Evolutionary conservation across 1,140 invertebrate species (phyloP), one percentile per base, ranked within the genome.

Genomic region (Drosophila sucinea): DNA sequence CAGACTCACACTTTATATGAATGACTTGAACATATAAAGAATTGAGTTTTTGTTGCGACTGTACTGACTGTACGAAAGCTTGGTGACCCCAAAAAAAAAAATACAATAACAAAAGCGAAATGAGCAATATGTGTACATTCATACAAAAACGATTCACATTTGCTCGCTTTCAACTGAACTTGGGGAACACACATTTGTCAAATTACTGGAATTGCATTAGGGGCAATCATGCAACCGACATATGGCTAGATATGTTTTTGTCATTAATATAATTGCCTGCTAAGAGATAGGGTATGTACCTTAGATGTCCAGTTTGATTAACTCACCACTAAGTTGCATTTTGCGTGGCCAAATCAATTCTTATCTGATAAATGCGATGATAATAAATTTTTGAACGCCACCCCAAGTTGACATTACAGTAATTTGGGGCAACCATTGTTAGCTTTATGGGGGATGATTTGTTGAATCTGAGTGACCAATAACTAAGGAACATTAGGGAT

Each of bases 141-240:
- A 17, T 25, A 33, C 56, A 33, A 61, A 56, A 35, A 40, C 1
- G 35, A 38, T 41, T 41, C n/a, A 41, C 40, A 51, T 51, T 27
- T 51, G 23, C 7, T 23, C 23, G 4, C 11, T 51, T 51, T 51
- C 2, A 27, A 51, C 23, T 27, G 3, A 27, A 27, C 44, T 51
- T 51, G 44, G 23, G 7, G 23, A 2, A 51, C 44, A 51, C 44
- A 41, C 54, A 60, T 38, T 75, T 76, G 73, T 55, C 73, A 77
- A 68, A 77, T 77, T 77, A 67, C 70, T 70, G 5, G 73, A 77
- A 77, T 77, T 77, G 73, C 73, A 77, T 77, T 77, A 77, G 55
- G 38, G 71, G 73, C 73, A 77, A 77, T 77, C 77, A 77, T 77
- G 73, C 66, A 72, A 51, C 70, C 55, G 73, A 73, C 73, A 75